Percentiles rank a stretch among this genome's conserved stretches.
phyloP scores from a whole-genome alignment of 1,140 invertebrate genomes.

The Onthophagus taurus region DNA sequence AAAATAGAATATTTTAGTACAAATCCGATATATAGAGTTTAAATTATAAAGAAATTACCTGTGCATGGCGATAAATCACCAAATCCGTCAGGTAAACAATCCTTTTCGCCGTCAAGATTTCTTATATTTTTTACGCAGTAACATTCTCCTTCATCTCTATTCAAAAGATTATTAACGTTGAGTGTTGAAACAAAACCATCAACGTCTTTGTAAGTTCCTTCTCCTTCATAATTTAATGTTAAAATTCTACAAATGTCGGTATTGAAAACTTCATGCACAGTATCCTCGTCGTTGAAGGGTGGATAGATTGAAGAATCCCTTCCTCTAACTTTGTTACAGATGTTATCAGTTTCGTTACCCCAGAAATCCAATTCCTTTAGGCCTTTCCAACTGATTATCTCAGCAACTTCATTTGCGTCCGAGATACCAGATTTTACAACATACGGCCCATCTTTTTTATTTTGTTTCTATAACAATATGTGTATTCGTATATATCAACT shows the following conservation, averaged over 20 bases:
- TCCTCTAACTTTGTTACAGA: neutral
- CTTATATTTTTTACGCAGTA: slow-evolving; percentile 22
- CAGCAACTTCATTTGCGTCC: too few species aligned
- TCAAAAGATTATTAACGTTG: neutral
- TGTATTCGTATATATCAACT: neutral
- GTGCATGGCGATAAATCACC: slow-evolving; percentile 26
- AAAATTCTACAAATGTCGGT: slow-evolving; percentile 3
- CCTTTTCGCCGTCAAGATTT: slow-evolving; percentile 14
- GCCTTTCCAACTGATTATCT: neutral
- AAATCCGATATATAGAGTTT: too few species aligned
- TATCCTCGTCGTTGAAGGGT: neutral
- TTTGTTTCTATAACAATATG: neutral
- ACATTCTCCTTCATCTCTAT: slow-evolving; percentile 21
- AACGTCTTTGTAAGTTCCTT: neutral
- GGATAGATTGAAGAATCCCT: slow-evolving; percentile 2
- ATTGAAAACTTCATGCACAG: neutral
- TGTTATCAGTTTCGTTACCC: neutral
- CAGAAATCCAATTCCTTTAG: neutral
- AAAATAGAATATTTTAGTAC: too few species aligned
- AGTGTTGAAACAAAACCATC: neutral
- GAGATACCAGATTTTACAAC: neutral
- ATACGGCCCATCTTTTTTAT: neutral
- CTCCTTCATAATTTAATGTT: neutral
- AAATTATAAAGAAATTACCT: slow-evolving; percentile 17
- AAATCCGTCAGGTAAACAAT: slow-evolving; percentile 26